Conservation (phyloP, 2,113 vertebrate species). For the Erinaceus europaeus region DNA sequence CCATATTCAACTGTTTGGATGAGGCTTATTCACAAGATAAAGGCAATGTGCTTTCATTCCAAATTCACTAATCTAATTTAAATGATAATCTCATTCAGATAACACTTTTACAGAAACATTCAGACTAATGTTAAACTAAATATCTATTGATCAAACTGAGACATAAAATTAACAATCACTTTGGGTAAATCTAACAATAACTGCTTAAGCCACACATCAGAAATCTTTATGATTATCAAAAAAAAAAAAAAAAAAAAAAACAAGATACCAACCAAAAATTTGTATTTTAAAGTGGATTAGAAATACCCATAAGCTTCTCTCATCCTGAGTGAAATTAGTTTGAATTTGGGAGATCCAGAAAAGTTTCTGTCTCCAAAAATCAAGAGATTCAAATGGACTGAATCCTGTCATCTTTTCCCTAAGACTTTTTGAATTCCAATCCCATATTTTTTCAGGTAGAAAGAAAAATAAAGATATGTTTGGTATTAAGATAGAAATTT, state of each 20-base stretch:
- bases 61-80: neutral
- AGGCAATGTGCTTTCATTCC: neutral
- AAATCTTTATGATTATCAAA: neutral
- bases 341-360: neutral
- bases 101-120: neutral
- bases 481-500: too few relatives aligned
- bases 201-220: neutral
- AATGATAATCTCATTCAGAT: neutral
- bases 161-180: neutral
- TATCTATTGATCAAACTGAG: neutral
- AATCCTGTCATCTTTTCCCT: neutral
- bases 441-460: neutral
- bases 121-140: neutral
- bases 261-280: too few relatives aligned
- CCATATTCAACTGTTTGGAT: neutral
- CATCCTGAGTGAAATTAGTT: neutral
- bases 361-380: neutral
- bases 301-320: neutral
- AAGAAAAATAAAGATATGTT: slow-evolving; percentile 35
- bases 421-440: neutral
- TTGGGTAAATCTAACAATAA: neutral
- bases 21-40: neutral
- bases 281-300: neutral
- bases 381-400: neutral
- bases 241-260: too few relatives aligned